Conservation (phyloP, 1,140 invertebrate species). For the Aricia agestis region DNA sequence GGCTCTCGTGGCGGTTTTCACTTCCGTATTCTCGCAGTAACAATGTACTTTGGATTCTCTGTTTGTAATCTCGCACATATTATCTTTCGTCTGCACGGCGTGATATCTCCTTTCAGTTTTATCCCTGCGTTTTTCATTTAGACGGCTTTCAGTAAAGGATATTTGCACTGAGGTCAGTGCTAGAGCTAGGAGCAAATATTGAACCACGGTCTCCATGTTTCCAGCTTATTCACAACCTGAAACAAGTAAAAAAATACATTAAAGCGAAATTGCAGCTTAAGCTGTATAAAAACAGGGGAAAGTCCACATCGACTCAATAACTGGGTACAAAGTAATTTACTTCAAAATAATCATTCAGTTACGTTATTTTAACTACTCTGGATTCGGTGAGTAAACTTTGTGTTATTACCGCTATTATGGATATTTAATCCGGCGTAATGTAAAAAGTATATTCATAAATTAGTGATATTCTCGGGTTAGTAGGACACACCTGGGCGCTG, state of each 20-base stretch:
- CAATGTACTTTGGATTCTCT: constrained; percentile 72
- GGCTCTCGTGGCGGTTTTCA: constrained; percentile 61
- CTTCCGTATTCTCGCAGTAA: constrained; percentile 65
- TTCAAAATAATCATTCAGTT: neutral
- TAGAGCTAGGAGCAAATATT: constrained; percentile 70
- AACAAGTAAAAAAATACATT: constrained; percentile 53
- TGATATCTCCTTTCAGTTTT: constrained; percentile 66
- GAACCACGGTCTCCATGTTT: constrained; percentile 60
- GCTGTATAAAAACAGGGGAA: constrained; percentile 5
- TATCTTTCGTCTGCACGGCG: constrained; percentile 54
- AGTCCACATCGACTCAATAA: constrained; percentile 13
- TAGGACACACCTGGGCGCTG: neutral
- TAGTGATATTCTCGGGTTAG: neutral
- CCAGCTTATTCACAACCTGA: constrained; percentile 50
- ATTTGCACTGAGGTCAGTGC: constrained; percentile 70
- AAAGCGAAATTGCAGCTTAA: constrained; percentile 26
- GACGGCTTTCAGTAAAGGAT: constrained; percentile 67
- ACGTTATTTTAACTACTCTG: neutral
- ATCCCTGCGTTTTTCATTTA: constrained; percentile 70
- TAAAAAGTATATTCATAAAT: constrained; percentile 1
- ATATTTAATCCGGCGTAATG: neutral
- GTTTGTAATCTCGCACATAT: constrained; percentile 70
- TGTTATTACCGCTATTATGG: neutral
- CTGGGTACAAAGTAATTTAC: neutral
- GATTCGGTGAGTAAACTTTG: neutral